Percentiles rank a stretch among this genome's conserved stretches.
phyloP scores from a whole-genome alignment of 2,113 vertebrate genomes.

The Poicephalus gulielmi region DNA sequence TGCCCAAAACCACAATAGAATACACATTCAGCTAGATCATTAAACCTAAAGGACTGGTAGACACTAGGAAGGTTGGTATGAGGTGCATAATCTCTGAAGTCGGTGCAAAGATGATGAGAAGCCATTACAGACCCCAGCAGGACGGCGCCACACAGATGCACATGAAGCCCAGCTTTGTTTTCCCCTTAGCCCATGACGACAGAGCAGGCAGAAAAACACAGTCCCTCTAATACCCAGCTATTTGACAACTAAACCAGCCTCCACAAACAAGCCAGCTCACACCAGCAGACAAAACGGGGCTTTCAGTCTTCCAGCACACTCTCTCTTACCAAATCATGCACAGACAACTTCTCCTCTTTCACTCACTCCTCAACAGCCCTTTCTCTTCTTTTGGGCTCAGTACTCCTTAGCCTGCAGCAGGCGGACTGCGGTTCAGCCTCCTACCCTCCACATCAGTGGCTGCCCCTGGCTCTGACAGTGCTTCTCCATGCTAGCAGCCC shows the following conservation, averaged over 20 bases:
- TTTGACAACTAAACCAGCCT: background rate
- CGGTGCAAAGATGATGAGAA: background rate
- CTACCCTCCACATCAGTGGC: accelerated
- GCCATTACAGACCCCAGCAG: background rate
- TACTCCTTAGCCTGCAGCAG: background rate
- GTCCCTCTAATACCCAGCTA: background rate
- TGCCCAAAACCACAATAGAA: background rate
- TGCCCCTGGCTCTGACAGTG: background rate
- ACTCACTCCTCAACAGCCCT: background rate
- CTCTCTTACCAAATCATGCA: accelerated
- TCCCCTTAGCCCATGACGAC: background rate
- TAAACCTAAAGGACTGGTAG: background rate
- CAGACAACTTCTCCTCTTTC: background rate
- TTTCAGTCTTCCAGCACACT: background rate
- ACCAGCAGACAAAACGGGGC: background rate
- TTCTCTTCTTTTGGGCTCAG: background rate
- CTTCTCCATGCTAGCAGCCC: background rate
- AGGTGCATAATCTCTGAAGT: background rate
- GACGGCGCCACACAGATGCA: background rate
- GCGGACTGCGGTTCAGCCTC: background rate
- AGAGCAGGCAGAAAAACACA: background rate
- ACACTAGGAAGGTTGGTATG: background rate
- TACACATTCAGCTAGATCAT: background rate
- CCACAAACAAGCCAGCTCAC: background rate
- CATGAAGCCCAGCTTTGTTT: background rate